phyloP scores from a whole-genome alignment of 2,113 vertebrate genomes.

The Equus przewalskii region DNA sequence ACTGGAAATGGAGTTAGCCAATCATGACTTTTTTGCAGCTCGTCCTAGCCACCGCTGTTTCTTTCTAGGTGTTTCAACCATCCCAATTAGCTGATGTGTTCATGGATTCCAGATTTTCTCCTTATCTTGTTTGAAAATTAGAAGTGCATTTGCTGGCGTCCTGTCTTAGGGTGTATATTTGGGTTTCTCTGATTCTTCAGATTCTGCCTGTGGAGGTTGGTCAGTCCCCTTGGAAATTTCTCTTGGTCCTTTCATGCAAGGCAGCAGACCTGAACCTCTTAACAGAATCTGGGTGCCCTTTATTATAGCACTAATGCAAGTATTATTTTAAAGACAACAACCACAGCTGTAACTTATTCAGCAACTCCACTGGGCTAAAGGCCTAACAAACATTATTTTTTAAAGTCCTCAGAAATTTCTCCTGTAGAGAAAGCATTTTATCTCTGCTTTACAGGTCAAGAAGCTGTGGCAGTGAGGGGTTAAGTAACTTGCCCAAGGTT shows the following conservation, averaged over 20 bases:
- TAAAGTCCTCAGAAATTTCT: background rate
- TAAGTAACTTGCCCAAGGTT: background rate
- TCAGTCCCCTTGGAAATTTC: background rate
- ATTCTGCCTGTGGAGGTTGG: background rate
- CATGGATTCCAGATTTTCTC: background rate
- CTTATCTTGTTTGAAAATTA: background rate
- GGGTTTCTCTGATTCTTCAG: background rate
- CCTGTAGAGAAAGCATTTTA: background rate
- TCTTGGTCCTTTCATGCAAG: background rate
- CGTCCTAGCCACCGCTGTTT: background rate
- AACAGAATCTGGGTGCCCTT: background rate
- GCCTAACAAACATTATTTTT: background rate
- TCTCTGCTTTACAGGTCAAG: slow-evolving; percentile 17
- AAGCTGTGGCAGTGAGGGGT: background rate
- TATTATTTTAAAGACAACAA: background rate
- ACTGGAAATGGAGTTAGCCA: background rate
- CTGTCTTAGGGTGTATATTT: background rate
- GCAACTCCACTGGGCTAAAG: background rate
- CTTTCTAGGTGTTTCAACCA: background rate
- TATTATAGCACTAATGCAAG: background rate
- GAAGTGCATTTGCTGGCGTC: background rate
- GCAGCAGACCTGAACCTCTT: background rate
- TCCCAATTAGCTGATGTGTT: background rate
- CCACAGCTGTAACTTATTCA: background rate
- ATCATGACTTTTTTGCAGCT: background rate